Percentiles rank a stretch among this genome's conserved stretches.
Conservation (phyloP, 1,140 invertebrate species). For the Temnothorax longispinosus region DNA sequence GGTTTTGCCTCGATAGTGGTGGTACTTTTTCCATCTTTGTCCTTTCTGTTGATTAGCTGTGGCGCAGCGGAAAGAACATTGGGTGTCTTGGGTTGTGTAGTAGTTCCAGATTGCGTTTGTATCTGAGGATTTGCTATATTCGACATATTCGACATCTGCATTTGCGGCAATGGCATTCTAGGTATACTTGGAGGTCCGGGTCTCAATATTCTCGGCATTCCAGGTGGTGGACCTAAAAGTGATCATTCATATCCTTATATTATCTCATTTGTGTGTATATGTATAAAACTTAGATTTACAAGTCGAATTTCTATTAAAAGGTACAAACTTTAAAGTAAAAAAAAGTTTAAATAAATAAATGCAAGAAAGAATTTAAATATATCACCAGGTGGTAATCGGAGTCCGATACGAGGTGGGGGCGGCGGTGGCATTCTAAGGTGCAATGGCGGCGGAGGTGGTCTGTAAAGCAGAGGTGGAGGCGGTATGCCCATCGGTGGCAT, state of each 20-base stretch:
- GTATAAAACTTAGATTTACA: neutral
- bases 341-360: conserved; percentile 26
- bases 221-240: conserved; percentile 84
- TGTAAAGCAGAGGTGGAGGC: conserved; percentile 83
- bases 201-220: conserved; percentile 87
- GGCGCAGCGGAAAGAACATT: conserved; percentile 94
- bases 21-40: conserved; percentile 88
- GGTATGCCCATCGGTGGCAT: conserved; percentile 86
- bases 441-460: conserved; percentile 85
- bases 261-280: neutral
- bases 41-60: conserved; percentile 91
- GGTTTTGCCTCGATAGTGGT: conserved; percentile 97
- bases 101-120: conserved; percentile 76
- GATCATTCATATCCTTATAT: neutral
- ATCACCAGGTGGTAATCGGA: conserved; percentile 84
- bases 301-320: neutral
- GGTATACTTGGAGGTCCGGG: conserved; percentile 85
- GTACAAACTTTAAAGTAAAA: conserved; percentile 30
- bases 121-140: conserved; percentile 79
- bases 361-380: conserved; percentile 23
- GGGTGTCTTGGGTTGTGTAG: conserved; percentile 86
- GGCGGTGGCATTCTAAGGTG: conserved; percentile 87
- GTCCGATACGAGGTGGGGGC: conserved; percentile 85
- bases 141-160: conserved; percentile 80
- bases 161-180: conserved; percentile 87